Evolutionary conservation across 2,888 invertebrate genomes (phyloP).

Genomic region (Orthonevra nobilis): DNA sequence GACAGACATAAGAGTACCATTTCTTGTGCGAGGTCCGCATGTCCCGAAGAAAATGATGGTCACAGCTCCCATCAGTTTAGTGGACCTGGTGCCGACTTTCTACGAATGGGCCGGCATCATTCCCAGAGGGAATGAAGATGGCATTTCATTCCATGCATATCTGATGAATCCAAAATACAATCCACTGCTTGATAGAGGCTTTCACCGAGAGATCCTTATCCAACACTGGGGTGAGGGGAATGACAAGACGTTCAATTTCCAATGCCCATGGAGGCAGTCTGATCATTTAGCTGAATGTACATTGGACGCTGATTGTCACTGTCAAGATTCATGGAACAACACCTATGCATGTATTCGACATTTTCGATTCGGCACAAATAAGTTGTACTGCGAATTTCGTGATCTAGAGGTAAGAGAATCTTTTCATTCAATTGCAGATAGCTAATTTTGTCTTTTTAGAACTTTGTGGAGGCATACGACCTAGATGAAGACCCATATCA

Average conservation of each 20-base stretch:
- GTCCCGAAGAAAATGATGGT: constrained; percentile 81
- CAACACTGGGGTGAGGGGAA: constrained; percentile 92
- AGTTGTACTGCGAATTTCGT: constrained; percentile 80
- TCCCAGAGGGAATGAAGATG: constrained; percentile 83
- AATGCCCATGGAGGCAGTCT: constrained; percentile 84
- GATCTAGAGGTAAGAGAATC: constrained; percentile 79
- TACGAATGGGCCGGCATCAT: constrained; percentile 84
- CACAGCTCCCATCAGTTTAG: constrained; percentile 84
- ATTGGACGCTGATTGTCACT: constrained; percentile 87
- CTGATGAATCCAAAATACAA: constrained; percentile 72
- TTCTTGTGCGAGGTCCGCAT: constrained; percentile 88
- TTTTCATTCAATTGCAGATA: no score
- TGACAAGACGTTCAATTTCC: constrained; percentile 81
- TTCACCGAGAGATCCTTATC: constrained; percentile 84
- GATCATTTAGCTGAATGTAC: constrained; percentile 84
- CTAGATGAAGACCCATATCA: constrained; percentile 86
- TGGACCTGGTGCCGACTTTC: constrained; percentile 93
- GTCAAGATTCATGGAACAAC: constrained; percentile 91
- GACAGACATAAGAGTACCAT: constrained; percentile 91
- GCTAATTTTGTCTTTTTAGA: constrained; percentile 81
- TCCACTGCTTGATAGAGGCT: constrained; percentile 58
- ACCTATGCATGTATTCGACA: constrained; percentile 90
- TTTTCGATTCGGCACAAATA: constrained; percentile 80
- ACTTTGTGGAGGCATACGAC: constrained; percentile 89
- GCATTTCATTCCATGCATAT: constrained; percentile 81